Base-by-base conservation (phyloP, 2,888 invertebrate genomes). In the Odontomyia ornata region DNA sequence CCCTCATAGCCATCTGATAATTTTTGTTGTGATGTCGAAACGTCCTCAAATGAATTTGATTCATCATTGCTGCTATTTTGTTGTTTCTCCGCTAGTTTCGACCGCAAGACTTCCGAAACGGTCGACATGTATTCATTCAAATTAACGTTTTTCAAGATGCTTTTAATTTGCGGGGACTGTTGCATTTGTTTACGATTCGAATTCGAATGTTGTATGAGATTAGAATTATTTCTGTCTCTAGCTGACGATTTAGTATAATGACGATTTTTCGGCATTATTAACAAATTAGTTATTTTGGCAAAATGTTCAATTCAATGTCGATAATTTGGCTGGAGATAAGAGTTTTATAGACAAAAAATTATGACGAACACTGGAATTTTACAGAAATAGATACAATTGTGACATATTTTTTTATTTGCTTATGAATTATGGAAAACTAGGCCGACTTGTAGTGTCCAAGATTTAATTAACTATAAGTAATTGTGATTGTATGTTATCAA, bases 181-280 rank as follows among this genome's bases (percentile, higher is more conserved):
- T 46, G 69, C 52, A 15, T 13, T 47, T 52, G 23, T n/a, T n/a
- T 15, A 11, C n/a, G 11, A 5, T 52, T 52, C 15, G n/a, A 18
- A 21, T 28, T 30, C 23, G 64, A 64, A 1, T 30, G 25, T 15
- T 23, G 69, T 25, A 36, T 21, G 1, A 21, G 11, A n/a, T 67
- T 28, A n/a, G 43, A 67, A 36, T 18, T 67, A 4, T 36, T 67
- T 21, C 43, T 15, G 18, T 43, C 21, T 18, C 18, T 67, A 30
- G 23, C 36, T 23, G 18, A 7, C n/a, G 67, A 67, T 67, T 67
- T 67, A 27, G 27, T n/a, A 64, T 11, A 43, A 2, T 60, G 43
- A 3, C 67, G 43, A 21, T 67, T 18, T 67, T 67, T 67, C 43
- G 67, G 67, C 67, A 67, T 67, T 67, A 67, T 67, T 18, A n/a